These are phyloP conservation scores for Drosophila eohydei DNA, from an alignment of 2,888 invertebrate genomes.

Conservation along the genomic window DNA sequence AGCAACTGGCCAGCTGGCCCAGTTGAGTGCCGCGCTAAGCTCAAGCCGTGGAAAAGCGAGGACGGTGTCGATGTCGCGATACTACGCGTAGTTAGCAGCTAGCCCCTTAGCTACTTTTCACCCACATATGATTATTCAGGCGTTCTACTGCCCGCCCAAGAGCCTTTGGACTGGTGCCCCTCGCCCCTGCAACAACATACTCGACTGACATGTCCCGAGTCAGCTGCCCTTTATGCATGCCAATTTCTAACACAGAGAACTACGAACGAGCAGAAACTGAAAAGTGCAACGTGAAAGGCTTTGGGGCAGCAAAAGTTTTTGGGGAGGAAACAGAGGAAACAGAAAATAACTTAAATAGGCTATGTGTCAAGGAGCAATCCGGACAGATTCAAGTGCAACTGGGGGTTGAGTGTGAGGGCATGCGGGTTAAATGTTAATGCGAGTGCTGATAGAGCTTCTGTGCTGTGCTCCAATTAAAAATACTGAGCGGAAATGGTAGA, in stretches of 20 bases:
- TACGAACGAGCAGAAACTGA: constrained; percentile 37
- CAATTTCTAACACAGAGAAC: constrained; percentile 26
- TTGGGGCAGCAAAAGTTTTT: constrained; percentile 30
- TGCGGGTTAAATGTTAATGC: constrained; percentile 59
- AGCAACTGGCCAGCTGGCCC: constrained; percentile 2
- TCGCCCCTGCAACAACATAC: constrained; percentile 1
- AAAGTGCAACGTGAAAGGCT: constrained; percentile 31
- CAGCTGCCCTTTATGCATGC: constrained; percentile 32
- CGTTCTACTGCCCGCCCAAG: not conserved
- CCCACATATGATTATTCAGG: not conserved
- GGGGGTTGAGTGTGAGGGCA: constrained; percentile 19
- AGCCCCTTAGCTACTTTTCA: constrained; percentile 8
- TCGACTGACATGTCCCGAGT: not conserved
- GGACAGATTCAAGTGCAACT: constrained; percentile 20
- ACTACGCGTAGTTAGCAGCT: constrained; percentile 23
- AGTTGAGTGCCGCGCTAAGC: constrained; percentile 50
- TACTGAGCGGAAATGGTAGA: constrained; percentile 58
- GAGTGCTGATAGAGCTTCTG: constrained; percentile 31
- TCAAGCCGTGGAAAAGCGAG: constrained; percentile 65
- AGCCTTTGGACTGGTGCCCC: not conserved
- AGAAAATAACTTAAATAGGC: constrained; percentile 50
- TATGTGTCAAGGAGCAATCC: constrained; percentile 37
- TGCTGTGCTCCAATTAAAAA: constrained; percentile 66
- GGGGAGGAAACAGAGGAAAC: not conserved
- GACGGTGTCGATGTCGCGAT: constrained; percentile 14